Conservation (phyloP, 1,140 invertebrate genomes). For the Acromyrmex charruanus region DNA sequence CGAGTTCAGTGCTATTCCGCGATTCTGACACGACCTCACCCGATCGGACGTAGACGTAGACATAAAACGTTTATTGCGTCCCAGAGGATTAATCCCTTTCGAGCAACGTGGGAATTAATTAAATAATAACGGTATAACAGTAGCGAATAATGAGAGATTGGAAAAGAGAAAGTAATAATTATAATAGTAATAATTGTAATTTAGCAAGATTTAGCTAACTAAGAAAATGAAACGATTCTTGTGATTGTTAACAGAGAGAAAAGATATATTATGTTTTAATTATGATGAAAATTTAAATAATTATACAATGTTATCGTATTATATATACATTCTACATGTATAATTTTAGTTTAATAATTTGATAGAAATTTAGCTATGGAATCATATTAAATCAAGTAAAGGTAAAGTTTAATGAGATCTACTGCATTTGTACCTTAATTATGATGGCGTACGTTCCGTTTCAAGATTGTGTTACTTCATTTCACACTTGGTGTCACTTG, state of each 20-base stretch:
- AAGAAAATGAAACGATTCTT: not conserved
- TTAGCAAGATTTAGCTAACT: slow-evolving; percentile 10
- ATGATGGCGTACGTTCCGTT: not conserved
- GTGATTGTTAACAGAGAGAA: not conserved
- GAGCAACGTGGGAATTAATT: slow-evolving; percentile 8
- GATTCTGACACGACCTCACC: slow-evolving; percentile 20
- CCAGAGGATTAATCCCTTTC: slow-evolving; percentile 35
- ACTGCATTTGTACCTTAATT: not conserved
- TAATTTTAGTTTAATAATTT: slow-evolving; percentile 14
- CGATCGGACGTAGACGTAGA: slow-evolving; percentile 15
- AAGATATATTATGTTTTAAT: not conserved
- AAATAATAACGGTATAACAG: slow-evolving; percentile 1
- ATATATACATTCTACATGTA: not conserved
- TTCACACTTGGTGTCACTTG: slow-evolving; percentile 21
- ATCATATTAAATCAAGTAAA: slow-evolving; percentile 7
- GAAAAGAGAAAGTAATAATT: not conserved
- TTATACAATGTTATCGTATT: not conserved
- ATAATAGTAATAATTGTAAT: no score
- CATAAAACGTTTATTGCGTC: slow-evolving; percentile 55
- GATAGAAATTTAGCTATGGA: slow-evolving; percentile 37
- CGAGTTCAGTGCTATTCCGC: slow-evolving; percentile 54
- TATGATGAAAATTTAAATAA: not conserved
- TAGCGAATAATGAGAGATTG: slow-evolving; percentile 9
- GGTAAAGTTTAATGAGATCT: not conserved
- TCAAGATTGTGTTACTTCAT: slow-evolving; percentile 20